Conservation (phyloP, 2,113 vertebrate species). For the Vulpes ferrilata region DNA sequence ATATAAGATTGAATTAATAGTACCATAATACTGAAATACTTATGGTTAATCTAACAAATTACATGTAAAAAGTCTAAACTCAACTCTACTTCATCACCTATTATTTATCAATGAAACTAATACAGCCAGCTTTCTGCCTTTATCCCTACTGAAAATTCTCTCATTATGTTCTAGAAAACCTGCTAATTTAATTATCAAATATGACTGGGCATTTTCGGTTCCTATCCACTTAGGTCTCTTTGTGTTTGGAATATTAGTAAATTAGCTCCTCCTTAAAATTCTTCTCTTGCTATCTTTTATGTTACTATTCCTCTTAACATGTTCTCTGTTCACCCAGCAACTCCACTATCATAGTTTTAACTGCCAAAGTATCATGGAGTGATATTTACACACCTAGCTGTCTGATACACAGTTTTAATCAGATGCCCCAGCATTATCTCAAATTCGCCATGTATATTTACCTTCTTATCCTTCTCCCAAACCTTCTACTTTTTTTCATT, state of each 20-base stretch:
- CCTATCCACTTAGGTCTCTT: background rate
- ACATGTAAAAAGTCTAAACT: background rate
- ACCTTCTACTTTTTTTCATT: background rate
- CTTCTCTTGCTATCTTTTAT: constrained; percentile 42
- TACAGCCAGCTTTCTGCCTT: background rate
- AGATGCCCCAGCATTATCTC: background rate
- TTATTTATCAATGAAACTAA: constrained; percentile 11
- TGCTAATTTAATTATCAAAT: constrained; percentile 11
- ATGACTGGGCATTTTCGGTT: constrained; percentile 7
- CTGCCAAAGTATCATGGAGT: background rate
- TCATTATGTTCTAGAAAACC: background rate
- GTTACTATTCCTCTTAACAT: background rate
- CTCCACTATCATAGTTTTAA: constrained; percentile 16
- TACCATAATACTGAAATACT: background rate
- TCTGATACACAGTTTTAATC: background rate
- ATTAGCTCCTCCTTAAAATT: constrained; percentile 38
- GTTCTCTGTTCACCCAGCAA: background rate
- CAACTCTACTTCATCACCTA: background rate
- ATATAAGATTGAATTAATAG: background rate
- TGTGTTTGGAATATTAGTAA: background rate
- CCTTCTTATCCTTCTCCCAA: background rate
- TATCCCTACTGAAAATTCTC: constrained; percentile 2
- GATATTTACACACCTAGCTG: background rate
- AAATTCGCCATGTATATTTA: constrained; percentile 39
- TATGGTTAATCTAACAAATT: constrained; percentile 31